Evolutionary conservation across 2,797 vertebrate species (phyloP).

Genomic region (Echiichthys vipera): DNA sequence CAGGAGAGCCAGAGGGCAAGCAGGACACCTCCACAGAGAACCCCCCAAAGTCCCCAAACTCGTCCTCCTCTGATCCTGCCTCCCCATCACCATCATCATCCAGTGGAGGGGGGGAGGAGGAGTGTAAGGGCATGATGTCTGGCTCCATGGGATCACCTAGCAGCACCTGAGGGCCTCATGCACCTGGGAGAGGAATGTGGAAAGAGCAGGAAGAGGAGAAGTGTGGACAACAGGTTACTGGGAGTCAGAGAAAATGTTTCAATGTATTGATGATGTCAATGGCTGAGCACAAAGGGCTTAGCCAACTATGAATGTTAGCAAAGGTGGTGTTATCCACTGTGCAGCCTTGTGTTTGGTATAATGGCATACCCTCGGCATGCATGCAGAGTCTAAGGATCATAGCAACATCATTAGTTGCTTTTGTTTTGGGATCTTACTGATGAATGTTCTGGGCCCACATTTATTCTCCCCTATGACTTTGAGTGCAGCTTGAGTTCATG

Average conservation of each 20-base stretch:
- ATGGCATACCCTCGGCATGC: background rate
- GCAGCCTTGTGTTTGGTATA: background rate
- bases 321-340: background rate
- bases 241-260: background rate
- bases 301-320: background rate
- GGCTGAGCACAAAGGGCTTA: background rate
- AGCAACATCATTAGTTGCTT: background rate
- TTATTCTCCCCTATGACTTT: background rate
- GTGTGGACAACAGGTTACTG: background rate
- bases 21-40: constrained; percentile 84
- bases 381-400: background rate
- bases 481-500: background rate
- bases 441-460: background rate
- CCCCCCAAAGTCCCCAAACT: constrained; percentile 91
- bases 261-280: background rate
- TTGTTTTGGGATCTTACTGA: background rate
- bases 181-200: constrained; percentile 69
- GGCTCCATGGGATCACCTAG: constrained; percentile 89
- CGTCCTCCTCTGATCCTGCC: constrained; percentile 89
- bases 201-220: background rate
- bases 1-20: constrained; percentile 81
- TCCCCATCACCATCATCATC: constrained; percentile 86
- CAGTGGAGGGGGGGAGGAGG: constrained; percentile 90
- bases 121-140: constrained; percentile 89
- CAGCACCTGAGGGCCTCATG: constrained; percentile 68